Percentiles rank a stretch among this genome's conserved stretches.
Evolutionary conservation across 2,113 vertebrate species (phyloP).

Genomic region (Psilopogon haemacephalus): DNA sequence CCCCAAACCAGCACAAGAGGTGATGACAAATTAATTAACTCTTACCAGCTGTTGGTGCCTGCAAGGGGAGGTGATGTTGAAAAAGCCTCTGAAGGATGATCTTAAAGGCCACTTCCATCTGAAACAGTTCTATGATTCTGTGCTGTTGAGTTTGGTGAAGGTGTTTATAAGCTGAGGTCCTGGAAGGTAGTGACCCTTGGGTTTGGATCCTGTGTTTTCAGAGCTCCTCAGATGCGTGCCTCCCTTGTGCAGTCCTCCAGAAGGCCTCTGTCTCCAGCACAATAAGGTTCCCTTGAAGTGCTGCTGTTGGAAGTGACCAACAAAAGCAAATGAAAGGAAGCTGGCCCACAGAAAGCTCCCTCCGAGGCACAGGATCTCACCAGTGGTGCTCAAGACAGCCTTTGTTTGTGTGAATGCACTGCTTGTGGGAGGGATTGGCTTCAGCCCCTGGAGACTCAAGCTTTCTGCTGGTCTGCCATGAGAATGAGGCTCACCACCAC

Average conservation of each 20-base stretch:
- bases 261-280: not conserved
- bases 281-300: constrained; percentile 23
- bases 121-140: no score
- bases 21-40: not conserved
- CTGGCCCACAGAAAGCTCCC: not conserved
- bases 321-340: constrained; percentile 26
- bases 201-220: constrained; percentile 4
- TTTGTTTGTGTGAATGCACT: not conserved
- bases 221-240: not conserved
- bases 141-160: not conserved
- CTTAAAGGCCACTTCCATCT: not conserved
- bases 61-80: not conserved
- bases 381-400: not conserved
- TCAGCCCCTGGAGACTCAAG: not conserved
- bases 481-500: not conserved
- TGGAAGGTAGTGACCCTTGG: constrained; percentile 1
- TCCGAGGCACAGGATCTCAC: constrained; percentile 8
- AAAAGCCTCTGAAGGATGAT: not conserved
- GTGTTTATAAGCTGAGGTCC: constrained; percentile 11
- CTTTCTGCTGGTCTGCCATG: not conserved
- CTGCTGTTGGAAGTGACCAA: constrained; percentile 29
- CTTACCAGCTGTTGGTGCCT: not conserved
- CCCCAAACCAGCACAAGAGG: no score
- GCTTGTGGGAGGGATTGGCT: not conserved
- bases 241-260: constrained; percentile 7